Evolutionary conservation across 2,888 invertebrate species (phyloP).

Genomic region (Andrena trimmerana): DNA sequence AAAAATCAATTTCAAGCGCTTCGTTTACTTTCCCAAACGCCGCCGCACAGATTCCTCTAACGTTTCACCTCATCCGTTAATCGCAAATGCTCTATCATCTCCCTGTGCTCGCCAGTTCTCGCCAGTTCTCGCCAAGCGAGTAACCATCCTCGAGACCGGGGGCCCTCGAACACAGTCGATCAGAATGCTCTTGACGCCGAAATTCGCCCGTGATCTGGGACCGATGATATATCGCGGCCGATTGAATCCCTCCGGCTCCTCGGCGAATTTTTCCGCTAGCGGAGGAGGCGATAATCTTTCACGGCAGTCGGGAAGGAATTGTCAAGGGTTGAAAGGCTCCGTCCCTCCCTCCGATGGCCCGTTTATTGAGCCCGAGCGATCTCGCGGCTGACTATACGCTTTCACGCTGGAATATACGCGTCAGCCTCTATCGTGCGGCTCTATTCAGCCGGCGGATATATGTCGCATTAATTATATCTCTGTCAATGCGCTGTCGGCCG

Average conservation of each 20-base stretch:
- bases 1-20: too few relatives aligned
- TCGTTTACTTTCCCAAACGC: too few relatives aligned
- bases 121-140: background rate
- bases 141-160: background rate
- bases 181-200: conserved; percentile 2
- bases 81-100: background rate
- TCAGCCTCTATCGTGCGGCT: conserved; percentile 64
- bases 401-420: conserved; percentile 69
- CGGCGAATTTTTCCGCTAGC: conserved; percentile 44
- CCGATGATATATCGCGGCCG: conserved; percentile 33
- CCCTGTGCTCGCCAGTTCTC: background rate
- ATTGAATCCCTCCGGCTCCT: conserved; percentile 22
- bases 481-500: conserved; percentile 72
- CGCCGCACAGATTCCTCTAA: too few relatives aligned
- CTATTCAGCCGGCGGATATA: conserved; percentile 74
- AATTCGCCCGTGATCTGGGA: conserved; percentile 27
- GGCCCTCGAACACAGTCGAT: background rate
- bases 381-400: conserved; percentile 53
- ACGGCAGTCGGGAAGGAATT: conserved; percentile 50
- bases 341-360: conserved; percentile 41
- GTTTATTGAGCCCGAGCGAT: conserved; percentile 59
- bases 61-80: background rate
- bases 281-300: conserved; percentile 49
- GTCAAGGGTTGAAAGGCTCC: conserved; percentile 60
- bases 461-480: conserved; percentile 80